These are phyloP conservation scores for Patella pellucida DNA, from an alignment of 2,888 invertebrate species.

Conservation along the genomic window DNA sequence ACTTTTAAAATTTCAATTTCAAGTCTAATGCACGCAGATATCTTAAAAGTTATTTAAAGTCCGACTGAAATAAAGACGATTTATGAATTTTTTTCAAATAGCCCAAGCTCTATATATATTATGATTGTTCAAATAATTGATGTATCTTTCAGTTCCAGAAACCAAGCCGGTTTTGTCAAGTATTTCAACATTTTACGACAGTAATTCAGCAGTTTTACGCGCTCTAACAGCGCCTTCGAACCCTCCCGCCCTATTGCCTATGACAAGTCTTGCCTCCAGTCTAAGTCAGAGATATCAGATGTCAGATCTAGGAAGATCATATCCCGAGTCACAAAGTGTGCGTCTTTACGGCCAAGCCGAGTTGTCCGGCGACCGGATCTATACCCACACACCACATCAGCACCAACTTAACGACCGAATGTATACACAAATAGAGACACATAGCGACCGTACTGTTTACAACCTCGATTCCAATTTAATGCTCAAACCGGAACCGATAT, in stretches of 20 bases:
- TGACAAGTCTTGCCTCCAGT: conserved; percentile 28
- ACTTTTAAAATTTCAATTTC: neutral
- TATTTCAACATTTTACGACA: conserved; percentile 19
- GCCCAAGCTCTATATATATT: too few species aligned
- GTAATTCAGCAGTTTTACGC: conserved; percentile 40
- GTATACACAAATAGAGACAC: neutral
- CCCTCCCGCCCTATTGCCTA: conserved; percentile 29
- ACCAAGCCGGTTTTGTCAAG: conserved; percentile 16
- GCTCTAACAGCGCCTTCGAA: conserved; percentile 33
- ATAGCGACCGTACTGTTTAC: neutral
- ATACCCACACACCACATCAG: conserved; percentile 6
- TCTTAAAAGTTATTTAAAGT: neutral
- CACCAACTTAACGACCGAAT: neutral
- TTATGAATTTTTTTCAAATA: too few species aligned
- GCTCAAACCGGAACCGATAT: conserved; percentile 38
- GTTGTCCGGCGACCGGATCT: conserved; percentile 19
- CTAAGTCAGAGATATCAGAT: conserved; percentile 20
- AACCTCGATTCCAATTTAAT: conserved; percentile 29
- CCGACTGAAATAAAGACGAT: neutral
- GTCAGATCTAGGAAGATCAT: conserved; percentile 25
- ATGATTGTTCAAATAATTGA: too few species aligned
- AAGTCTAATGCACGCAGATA: neutral
- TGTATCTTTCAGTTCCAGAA: conserved; percentile 12
- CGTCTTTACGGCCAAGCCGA: conserved; percentile 25
- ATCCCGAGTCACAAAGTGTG: neutral